Evolutionary conservation across 2,797 vertebrate species (phyloP).

Genomic region (Chromis chromis): DNA sequence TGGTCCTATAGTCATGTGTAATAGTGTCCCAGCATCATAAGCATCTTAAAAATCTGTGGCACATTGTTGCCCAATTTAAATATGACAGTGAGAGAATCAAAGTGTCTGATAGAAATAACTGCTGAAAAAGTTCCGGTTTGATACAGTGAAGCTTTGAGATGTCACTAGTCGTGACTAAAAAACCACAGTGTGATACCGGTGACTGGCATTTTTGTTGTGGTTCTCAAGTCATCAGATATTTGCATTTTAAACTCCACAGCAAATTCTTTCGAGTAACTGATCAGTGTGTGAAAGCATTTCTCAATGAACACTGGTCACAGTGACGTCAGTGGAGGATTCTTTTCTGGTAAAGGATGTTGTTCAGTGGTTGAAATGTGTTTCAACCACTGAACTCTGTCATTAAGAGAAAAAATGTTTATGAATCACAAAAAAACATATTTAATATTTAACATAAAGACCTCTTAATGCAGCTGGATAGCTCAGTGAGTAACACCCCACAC

Average conservation of each 20-base stretch:
- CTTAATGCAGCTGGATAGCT: no score
- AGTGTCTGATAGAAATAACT: not conserved
- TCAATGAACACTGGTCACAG: not conserved
- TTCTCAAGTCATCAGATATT: not conserved
- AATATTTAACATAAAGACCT: no score
- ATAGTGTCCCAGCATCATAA: no score
- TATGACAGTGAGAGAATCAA: not conserved
- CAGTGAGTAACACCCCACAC: no score
- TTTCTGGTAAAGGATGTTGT: no score
- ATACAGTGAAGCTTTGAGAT: not conserved
- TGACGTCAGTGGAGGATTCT: not conserved
- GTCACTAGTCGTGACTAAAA: not conserved
- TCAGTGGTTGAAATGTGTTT: no score
- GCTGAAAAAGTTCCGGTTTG: slow-evolving; percentile 13
- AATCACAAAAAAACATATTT: no score
- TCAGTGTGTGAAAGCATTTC: not conserved
- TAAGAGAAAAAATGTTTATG: no score
- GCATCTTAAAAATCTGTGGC: slow-evolving; percentile 5
- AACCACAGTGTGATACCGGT: slow-evolving; percentile 1
- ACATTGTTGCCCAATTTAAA: not conserved
- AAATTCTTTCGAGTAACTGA: not conserved
- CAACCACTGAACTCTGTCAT: no score
- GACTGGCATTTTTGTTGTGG: not conserved
- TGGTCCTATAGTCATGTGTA: no score
- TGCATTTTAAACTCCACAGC: not conserved